Percentiles rank a stretch among this genome's conserved stretches.
These are phyloP conservation scores for Nematolebias whitei DNA, from an alignment of 2,113 vertebrate species.

Conservation along the genomic window DNA sequence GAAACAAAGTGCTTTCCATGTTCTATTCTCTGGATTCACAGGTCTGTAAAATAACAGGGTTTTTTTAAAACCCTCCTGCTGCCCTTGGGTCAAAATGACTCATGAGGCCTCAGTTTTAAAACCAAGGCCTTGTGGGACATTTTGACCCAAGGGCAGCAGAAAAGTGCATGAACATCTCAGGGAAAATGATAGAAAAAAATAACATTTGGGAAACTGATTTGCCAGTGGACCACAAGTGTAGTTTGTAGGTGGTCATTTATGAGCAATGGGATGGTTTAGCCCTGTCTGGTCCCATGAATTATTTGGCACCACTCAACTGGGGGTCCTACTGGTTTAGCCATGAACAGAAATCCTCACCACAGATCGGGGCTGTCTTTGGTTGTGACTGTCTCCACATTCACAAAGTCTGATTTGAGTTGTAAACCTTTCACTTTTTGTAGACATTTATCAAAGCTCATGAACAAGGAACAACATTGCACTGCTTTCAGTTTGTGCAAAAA, in stretches of 20 bases:
- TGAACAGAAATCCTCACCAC: constrained; percentile 61
- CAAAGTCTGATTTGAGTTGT: constrained; percentile 65
- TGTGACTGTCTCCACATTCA: constrained; percentile 43
- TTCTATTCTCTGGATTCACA: not conserved
- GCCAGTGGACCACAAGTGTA: constrained; percentile 39
- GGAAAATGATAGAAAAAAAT: constrained; percentile 10
- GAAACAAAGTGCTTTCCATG: not conserved
- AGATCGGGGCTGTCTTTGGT: constrained; percentile 58
- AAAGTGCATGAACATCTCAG: constrained; percentile 19
- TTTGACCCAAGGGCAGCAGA: too few species aligned
- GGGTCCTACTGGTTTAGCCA: constrained; percentile 47
- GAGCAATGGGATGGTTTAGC: constrained; percentile 40
- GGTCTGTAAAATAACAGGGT: not conserved
- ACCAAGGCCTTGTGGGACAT: too few species aligned
- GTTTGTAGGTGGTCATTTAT: constrained; percentile 26
- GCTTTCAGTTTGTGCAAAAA: constrained; percentile 22
- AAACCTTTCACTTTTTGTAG: constrained; percentile 52
- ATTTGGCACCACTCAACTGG: constrained; percentile 50
- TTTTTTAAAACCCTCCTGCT: too few species aligned
- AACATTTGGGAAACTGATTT: constrained; percentile 28
- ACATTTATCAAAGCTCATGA: constrained; percentile 12
- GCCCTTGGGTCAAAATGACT: too few species aligned
- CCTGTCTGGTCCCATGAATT: constrained; percentile 54
- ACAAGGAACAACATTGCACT: constrained; percentile 5
- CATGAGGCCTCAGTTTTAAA: too few species aligned